These are phyloP conservation scores for Tricholauxania praeusta DNA, from an alignment of 2,888 invertebrate species.

Conservation along the genomic window DNA sequence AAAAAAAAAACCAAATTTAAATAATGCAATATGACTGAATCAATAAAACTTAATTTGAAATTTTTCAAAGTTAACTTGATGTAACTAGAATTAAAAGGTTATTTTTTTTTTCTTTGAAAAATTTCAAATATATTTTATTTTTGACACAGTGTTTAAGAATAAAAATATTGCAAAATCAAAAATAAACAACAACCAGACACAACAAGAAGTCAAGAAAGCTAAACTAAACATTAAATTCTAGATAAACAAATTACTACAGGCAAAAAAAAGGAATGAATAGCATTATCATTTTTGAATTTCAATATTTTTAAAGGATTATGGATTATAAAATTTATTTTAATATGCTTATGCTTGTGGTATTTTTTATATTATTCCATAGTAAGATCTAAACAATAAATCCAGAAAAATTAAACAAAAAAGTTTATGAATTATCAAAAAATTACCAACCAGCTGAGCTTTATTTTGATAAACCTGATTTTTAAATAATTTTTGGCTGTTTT, in stretches of 20 bases:
- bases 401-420: no score
- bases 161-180: conserved; percentile 15
- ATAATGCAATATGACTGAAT: not conserved
- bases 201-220: conserved; percentile 16
- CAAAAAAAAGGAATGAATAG: conserved; percentile 13
- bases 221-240: conserved; percentile 30
- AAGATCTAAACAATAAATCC: no score
- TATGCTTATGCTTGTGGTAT: no score
- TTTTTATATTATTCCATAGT: no score
- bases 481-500: no score
- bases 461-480: no score
- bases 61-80: conserved; percentile 17
- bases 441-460: no score
- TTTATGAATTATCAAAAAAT: no score
- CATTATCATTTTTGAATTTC: conserved; percentile 7
- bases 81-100: not conserved
- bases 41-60: not conserved
- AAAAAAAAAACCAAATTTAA: conserved; percentile 5
- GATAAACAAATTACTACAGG: conserved; percentile 19
- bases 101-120: not conserved
- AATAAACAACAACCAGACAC: conserved; percentile 12
- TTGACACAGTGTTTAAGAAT: not conserved
- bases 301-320: no score
- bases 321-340: no score
- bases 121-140: not conserved